phyloP scores from a whole-genome alignment of 2,113 vertebrate species.

The Emberiza fucata region DNA sequence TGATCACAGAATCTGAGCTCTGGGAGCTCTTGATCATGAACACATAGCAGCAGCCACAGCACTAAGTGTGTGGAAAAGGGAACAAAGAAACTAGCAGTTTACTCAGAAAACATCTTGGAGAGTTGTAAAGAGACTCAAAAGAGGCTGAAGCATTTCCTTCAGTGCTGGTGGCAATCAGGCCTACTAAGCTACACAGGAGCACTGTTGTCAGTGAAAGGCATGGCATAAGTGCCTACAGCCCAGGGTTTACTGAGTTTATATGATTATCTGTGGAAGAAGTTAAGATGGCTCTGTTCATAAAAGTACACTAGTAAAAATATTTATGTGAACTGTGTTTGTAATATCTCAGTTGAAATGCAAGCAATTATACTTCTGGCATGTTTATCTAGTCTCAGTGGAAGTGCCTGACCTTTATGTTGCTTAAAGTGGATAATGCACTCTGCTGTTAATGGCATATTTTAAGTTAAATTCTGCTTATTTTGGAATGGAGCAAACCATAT shows the following conservation, averaged over 20 bases:
- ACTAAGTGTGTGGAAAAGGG: neutral
- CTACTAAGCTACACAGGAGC: neutral
- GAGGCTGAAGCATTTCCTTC: neutral
- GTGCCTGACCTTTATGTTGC: rapidly evolving
- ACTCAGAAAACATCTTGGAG: neutral
- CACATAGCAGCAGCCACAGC: neutral
- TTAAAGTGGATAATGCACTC: neutral
- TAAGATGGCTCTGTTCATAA: neutral
- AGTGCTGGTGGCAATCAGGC: neutral
- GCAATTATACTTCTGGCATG: neutral
- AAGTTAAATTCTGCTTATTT: neutral
- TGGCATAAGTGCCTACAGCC: neutral
- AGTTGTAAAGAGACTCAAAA: neutral
- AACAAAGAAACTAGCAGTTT: neutral
- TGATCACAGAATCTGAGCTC: neutral
- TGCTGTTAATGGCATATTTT: neutral
- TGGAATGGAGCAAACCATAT: neutral
- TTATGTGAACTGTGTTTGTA: neutral
- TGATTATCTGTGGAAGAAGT: neutral
- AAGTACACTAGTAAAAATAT: neutral
- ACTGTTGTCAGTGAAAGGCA: neutral
- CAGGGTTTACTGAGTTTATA: neutral
- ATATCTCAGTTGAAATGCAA: neutral
- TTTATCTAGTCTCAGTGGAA: neutral
- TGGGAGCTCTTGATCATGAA: neutral